Evolutionary conservation across 2,797 vertebrate species (phyloP).

Genomic region (Cryptoprocta ferox): DNA sequence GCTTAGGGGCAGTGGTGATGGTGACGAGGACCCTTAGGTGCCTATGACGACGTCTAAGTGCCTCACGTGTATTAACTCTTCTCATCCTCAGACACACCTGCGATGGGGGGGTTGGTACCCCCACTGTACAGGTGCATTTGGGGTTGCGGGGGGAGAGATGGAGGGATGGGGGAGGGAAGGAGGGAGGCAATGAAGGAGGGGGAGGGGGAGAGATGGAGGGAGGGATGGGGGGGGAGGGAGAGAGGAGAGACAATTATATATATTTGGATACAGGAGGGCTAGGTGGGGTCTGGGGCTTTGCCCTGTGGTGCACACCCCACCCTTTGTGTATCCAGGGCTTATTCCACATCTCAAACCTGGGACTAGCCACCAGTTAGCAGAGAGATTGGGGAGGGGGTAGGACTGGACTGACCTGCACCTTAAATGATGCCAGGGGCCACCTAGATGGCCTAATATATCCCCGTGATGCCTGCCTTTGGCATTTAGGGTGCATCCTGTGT

Average conservation of each 20-base stretch:
- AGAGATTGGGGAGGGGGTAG: not conserved
- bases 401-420: not conserved
- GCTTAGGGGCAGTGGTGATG: fast-evolving
- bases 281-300: not conserved
- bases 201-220: not conserved
- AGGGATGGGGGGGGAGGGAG: not conserved
- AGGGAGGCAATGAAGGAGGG: too few relatives aligned
- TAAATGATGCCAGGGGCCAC: not conserved
- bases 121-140: not conserved
- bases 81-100: not conserved
- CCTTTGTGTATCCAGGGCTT: not conserved
- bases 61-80: too few relatives aligned
- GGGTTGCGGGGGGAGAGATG: not conserved
- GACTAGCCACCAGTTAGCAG: not conserved
- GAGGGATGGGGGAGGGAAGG: not conserved
- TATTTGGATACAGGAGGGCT: not conserved
- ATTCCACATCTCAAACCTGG: not conserved
- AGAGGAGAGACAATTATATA: not conserved
- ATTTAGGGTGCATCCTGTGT: not conserved
- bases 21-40: fast-evolving
- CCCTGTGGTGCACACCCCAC: not conserved
- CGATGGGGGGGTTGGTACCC: not conserved
- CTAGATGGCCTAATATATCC: too few relatives aligned
- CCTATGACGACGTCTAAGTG: not conserved
- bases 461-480: too few relatives aligned